Evolutionary conservation across 2,888 invertebrate species (phyloP), one percentile per base, ranked within the genome.

Genomic region (Agonum fuliginosum): DNA sequence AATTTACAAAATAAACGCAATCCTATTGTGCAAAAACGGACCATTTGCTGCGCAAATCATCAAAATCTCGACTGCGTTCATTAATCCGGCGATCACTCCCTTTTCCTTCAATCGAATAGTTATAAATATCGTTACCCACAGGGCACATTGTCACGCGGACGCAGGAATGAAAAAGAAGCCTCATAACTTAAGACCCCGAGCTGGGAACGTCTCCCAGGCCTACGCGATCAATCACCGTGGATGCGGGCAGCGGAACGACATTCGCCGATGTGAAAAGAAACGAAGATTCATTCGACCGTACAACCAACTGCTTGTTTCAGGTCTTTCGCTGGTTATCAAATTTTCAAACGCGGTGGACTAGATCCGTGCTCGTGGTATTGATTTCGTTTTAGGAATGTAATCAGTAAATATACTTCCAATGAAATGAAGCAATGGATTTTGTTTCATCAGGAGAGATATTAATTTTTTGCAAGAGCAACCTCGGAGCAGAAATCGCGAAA

Each of bases 121-220:
- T 71, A 51, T 71, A 71, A 71, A 71, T 71, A 71, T 71, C 48
- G 12, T 30, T 17, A n/a, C n/a, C 30, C 58, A 20, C 6, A 3
- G 65, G 34, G 48, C 30, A 27, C 22, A 70, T 48, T 48, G 48
- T 48, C 70, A 70, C 51, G 20, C 14, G 37, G 19, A 34, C 22
- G 30, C 51, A 10, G 17, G 67, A 71, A 71, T 71, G 71, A 71
- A 71, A 71, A 71, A 71, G 71, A 71, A 71, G 71, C 71, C 51
- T 71, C 71, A 71, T 71, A 71, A 71, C 27, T 71, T 51, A 48
- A 48, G 51, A 19, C 41, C 14, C 34, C 30, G 27, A 24, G 43
- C 5, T 5, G 65, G 30, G 71, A 70, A 70, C 71, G 48, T 51
- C 51, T 48, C 17, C 6, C 71, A 12, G 27, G 27, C 51, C 48